Evolutionary conservation across 53 echinoderm and acorn worm species (phyloP).

Genomic region (Antedon mediterranea): DNA sequence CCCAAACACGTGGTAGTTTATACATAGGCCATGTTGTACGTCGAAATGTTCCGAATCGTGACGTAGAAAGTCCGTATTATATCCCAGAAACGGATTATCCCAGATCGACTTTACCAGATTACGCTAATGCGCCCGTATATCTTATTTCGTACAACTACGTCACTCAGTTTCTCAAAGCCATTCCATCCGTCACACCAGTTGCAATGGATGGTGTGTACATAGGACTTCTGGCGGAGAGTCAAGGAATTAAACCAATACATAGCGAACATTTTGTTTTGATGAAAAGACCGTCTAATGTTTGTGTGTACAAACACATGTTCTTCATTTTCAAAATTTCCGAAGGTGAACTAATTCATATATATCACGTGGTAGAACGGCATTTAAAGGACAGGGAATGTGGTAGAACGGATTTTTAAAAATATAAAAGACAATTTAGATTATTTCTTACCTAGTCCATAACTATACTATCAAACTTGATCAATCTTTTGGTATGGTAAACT

Average conservation of each 20-base stretch:
- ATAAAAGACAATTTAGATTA: no score
- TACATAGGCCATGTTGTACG: slow-evolving; percentile 65
- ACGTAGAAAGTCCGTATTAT: slow-evolving; percentile 30
- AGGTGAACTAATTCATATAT: slow-evolving; percentile 44
- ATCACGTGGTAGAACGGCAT: slow-evolving; percentile 39
- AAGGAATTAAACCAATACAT: slow-evolving; percentile 28
- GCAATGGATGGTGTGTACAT: slow-evolving; percentile 91
- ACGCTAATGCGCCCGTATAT: slow-evolving; percentile 50
- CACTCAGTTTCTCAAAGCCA: slow-evolving; percentile 30
- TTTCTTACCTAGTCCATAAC: no score
- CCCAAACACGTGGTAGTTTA: slow-evolving; percentile 8
- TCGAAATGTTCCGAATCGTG: slow-evolving; percentile 57
- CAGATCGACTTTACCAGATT: slow-evolving; percentile 37
- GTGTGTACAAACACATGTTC: slow-evolving; percentile 69
- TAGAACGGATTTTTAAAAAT: background rate
- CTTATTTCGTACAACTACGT: slow-evolving; percentile 65
- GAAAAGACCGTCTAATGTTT: slow-evolving; percentile 53
- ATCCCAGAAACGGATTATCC: slow-evolving; percentile 48
- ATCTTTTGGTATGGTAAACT: no score
- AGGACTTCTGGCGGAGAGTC: slow-evolving; percentile 49
- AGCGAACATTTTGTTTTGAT: slow-evolving; percentile 59
- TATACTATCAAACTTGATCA: no score
- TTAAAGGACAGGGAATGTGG: slow-evolving; percentile 18
- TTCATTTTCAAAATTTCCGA: slow-evolving; percentile 26
- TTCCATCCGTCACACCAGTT: slow-evolving; percentile 42